Evolutionary conservation across 2,888 invertebrate genomes (phyloP).

Genomic region (Kuschelorhynchus macadamiae): DNA sequence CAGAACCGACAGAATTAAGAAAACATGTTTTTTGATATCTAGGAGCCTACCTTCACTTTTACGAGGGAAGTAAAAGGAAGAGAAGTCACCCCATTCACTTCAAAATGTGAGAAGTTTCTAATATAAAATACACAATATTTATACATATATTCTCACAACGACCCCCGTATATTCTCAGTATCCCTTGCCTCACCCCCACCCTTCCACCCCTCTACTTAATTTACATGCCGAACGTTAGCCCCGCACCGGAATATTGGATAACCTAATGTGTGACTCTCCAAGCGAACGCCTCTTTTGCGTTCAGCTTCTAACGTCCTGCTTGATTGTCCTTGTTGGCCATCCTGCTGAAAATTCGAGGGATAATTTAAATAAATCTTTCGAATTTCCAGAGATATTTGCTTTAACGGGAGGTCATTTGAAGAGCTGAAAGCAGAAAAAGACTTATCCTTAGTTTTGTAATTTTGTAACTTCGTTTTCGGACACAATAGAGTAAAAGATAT

Average conservation of each 20-base stretch:
- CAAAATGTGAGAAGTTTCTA: too few relatives aligned
- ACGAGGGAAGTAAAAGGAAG: too few relatives aligned
- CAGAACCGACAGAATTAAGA: too few relatives aligned
- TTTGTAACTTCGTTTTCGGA: too few relatives aligned
- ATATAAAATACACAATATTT: too few relatives aligned
- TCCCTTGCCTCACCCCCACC: conserved; percentile 39
- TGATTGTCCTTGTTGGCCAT: conserved; percentile 50
- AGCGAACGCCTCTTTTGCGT: conserved; percentile 52
- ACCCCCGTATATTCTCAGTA: conserved; percentile 24
- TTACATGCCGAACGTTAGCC: conserved; percentile 70
- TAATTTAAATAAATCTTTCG: conserved; percentile 36
- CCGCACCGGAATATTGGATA: conserved; percentile 69
- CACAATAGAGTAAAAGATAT: too few relatives aligned
- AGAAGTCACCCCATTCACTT: too few relatives aligned
- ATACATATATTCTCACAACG: conserved; percentile 1
- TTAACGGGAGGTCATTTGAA: too few relatives aligned
- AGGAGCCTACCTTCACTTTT: too few relatives aligned
- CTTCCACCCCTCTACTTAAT: conserved; percentile 66
- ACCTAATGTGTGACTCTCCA: conserved; percentile 67
- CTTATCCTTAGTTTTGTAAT: too few relatives aligned
- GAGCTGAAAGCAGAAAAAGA: too few relatives aligned
- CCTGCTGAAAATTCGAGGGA: conserved; percentile 34
- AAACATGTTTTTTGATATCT: too few relatives aligned
- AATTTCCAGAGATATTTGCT: conserved; percentile 11
- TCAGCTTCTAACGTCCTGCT: conserved; percentile 48